Base-by-base conservation (phyloP, 2,888 invertebrate genomes). In the Synanthedon formicaeformis region DNA sequence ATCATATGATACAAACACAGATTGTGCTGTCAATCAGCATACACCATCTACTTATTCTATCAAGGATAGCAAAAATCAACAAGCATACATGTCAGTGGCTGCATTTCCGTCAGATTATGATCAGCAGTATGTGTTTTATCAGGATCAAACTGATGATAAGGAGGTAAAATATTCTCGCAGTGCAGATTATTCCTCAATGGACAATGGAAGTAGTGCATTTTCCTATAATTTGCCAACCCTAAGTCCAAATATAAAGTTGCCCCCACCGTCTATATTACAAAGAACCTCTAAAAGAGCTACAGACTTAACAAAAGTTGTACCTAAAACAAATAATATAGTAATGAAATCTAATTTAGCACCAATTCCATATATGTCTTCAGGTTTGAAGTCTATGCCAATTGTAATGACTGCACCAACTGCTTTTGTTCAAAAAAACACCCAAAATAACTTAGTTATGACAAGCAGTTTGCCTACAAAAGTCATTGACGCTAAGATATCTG, bases 81-180 rank as follows among this genome's bases (percentile, higher is more conserved):
- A 75, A 56, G 67, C 75, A n/a, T 81, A 69, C 61, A 61, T 70
- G 45, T 62, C 71, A 41, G 58, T 68, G 27, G 58, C 75, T 52
- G 61, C 70, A 41, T 62, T 71, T 40, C 58, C 69, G 27, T 58
- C 75, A 51, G 81, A 83, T 50, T 81, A 67, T 69, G 82, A 81
- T 56, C 76, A 66, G 52, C 80, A 74, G 53, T 82, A 72, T 63
- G 64, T 73, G 16, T 84, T 75, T 56, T 81, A 78, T 58, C 67
- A 69, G 41, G 86, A 85, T n/a, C 73, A 70, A 54, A 73, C 64
- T 50, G 86, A 86, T 51, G 86, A 87, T 18, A 71, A 75, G 53
- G 86, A 87, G 60, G 68, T 86, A 2, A 87, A 87, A 61, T 87
- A 75, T 67, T 87, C 87, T 16, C 71, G 82, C 48, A 86, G 78